These are phyloP conservation scores for Eublepharis macularius DNA, from an alignment of 2,113 vertebrate genomes.

Conservation along the genomic window DNA sequence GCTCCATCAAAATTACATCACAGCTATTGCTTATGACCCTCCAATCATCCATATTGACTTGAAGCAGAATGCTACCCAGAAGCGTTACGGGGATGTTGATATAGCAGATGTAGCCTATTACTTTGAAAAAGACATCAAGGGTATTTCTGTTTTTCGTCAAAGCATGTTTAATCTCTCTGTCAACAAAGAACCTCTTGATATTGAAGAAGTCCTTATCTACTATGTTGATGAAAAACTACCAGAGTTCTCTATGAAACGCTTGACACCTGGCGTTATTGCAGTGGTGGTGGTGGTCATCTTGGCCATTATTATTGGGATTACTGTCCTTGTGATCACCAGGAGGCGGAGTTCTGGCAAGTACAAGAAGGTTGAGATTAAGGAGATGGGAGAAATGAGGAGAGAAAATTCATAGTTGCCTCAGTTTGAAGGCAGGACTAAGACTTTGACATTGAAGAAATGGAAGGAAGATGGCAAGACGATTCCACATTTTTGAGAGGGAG, in stretches of 20 bases:
- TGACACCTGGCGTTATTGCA: constrained; percentile 79
- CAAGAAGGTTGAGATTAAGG: constrained; percentile 77
- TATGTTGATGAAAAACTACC: constrained; percentile 83
- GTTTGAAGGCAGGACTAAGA: constrained; percentile 8
- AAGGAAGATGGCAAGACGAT: not conserved
- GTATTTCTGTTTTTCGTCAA: constrained; percentile 68
- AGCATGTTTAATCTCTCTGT: constrained; percentile 50
- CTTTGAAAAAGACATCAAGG: constrained; percentile 87
- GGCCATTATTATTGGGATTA: constrained; percentile 71
- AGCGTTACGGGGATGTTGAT: constrained; percentile 35
- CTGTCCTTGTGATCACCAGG: constrained; percentile 74
- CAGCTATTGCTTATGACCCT: constrained; percentile 66
- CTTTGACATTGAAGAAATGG: not conserved
- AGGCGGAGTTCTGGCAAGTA: constrained; percentile 68
- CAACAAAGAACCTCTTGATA: constrained; percentile 58
- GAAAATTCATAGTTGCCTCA: constrained; percentile 33
- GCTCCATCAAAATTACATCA: constrained; percentile 63
- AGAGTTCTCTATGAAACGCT: constrained; percentile 79
- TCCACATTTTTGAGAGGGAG: fast-evolving
- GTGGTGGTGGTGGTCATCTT: constrained; percentile 82
- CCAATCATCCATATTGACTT: constrained; percentile 77
- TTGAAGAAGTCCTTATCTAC: constrained; percentile 81
- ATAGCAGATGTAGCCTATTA: constrained; percentile 81
- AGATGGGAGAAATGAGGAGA: constrained; percentile 77
- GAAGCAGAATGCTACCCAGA: constrained; percentile 62